phyloP scores from a whole-genome alignment of 2,888 invertebrate species.

The Plebejus argus region DNA sequence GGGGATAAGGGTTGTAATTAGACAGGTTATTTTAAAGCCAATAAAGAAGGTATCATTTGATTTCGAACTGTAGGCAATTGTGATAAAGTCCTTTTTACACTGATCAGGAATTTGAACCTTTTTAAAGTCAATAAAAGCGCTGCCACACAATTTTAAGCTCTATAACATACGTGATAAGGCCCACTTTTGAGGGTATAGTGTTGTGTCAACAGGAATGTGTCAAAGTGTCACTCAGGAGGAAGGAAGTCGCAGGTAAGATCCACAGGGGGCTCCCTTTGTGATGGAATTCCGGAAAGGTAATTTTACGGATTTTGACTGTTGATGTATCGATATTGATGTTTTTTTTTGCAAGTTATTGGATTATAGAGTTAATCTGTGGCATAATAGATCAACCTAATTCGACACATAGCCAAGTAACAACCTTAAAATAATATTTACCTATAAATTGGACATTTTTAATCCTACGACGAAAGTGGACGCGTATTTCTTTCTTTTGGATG shows the following conservation, averaged over 20 bases:
- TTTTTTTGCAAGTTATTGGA: neutral
- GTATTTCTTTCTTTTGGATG: too few relatives aligned
- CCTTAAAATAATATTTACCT: too few relatives aligned
- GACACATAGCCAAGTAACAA: neutral
- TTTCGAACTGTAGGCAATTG: slow-evolving; percentile 42
- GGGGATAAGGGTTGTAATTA: slow-evolving; percentile 31
- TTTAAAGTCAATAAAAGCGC: slow-evolving; percentile 58
- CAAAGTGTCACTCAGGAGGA: slow-evolving; percentile 72
- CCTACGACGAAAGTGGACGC: too few relatives aligned
- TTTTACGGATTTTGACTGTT: neutral
- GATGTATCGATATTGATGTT: neutral
- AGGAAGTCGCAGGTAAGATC: slow-evolving; percentile 78
- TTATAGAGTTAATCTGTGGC: neutral
- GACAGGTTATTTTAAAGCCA: slow-evolving; percentile 40
- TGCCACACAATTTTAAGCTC: neutral
- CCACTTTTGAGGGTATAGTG: neutral
- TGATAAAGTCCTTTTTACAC: slow-evolving; percentile 41
- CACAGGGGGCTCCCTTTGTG: slow-evolving; percentile 47
- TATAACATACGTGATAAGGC: neutral
- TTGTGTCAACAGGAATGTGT: slow-evolving; percentile 65
- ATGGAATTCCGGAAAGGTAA: slow-evolving; percentile 1
- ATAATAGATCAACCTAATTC: neutral
- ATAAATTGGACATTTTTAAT: too few relatives aligned
- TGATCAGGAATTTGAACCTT: slow-evolving; percentile 59
- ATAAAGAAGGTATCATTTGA: slow-evolving; percentile 37